A percentile compares a stretch with the other conserved stretches of the same genome.
Conservation (phyloP, 2,888 invertebrate species). For the Phasia obesa region DNA sequence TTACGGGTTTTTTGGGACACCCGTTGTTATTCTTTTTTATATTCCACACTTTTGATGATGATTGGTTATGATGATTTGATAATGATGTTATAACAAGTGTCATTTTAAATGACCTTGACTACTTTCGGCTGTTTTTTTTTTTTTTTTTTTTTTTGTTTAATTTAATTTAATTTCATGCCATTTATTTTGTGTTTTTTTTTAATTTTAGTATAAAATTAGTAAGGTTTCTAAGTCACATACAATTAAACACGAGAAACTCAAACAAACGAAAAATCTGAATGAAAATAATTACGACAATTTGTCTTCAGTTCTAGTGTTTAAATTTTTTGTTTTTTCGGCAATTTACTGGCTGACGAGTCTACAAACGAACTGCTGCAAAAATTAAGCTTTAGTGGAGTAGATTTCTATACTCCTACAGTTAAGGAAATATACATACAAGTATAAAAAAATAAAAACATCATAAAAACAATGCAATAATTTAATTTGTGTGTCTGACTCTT, state of each 20-base stretch:
- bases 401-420: not conserved
- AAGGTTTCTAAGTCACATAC: constrained; percentile 47
- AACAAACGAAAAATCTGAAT: constrained; percentile 31
- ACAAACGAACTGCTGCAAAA: constrained; percentile 14
- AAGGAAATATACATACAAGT: constrained; percentile 31
- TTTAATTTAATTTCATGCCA: too few relatives aligned
- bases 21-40: too few relatives aligned
- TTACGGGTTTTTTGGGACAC: too few relatives aligned
- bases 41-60: constrained; percentile 61
- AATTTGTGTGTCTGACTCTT: constrained; percentile 10
- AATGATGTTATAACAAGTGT: constrained; percentile 63
- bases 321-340: constrained; percentile 36
- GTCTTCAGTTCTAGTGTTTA: constrained; percentile 48
- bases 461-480: constrained; percentile 58
- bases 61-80: constrained; percentile 24
- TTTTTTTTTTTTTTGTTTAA: constrained; percentile 11
- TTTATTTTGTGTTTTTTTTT: constrained; percentile 10
- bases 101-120: constrained; percentile 65
- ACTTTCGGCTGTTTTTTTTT: constrained; percentile 63
- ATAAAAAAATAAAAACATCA: constrained; percentile 44
- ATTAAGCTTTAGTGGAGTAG: not conserved
- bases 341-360: constrained; percentile 26
- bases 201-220: constrained; percentile 41
- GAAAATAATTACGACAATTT: constrained; percentile 66
- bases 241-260: constrained; percentile 3